Evolutionary conservation across 1,140 invertebrate species (phyloP).

Genomic region (Colletes latitarsis): DNA sequence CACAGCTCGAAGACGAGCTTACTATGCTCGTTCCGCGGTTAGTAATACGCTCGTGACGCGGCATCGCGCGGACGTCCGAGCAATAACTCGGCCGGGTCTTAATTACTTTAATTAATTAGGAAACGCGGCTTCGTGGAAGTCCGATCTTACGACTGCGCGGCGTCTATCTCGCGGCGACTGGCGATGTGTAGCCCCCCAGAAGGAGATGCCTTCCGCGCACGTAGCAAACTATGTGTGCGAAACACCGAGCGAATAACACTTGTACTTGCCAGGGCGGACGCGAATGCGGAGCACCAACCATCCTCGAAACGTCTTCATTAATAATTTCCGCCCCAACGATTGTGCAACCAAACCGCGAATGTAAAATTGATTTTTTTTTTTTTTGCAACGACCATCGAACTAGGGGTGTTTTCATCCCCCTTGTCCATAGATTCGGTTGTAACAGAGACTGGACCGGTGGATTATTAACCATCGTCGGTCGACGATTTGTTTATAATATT

Average conservation of each 20-base stretch:
- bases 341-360: constrained; percentile 23
- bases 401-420: not conserved
- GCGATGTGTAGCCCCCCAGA: not conserved
- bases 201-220: constrained; percentile 2
- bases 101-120: constrained; percentile 80
- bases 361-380: constrained; percentile 41
- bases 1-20: constrained; percentile 54
- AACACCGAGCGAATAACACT: constrained; percentile 34
- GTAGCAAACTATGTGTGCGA: not conserved
- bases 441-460: too few species aligned
- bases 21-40: constrained; percentile 70
- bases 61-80: constrained; percentile 67
- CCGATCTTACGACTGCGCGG: constrained; percentile 72
- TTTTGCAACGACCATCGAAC: not conserved
- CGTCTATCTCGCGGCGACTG: constrained; percentile 59
- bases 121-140: constrained; percentile 75
- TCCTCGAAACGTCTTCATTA: constrained; percentile 59
- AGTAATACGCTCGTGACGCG: constrained; percentile 71
- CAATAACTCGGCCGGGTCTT: constrained; percentile 76
- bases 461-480: too few species aligned
- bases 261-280: constrained; percentile 14
- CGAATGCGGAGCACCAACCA: constrained; percentile 4
- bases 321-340: constrained; percentile 50
- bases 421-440: too few species aligned
- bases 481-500: too few species aligned